Conservation (phyloP, 2,888 invertebrate species). For the Neoscelio sp. region DNA sequence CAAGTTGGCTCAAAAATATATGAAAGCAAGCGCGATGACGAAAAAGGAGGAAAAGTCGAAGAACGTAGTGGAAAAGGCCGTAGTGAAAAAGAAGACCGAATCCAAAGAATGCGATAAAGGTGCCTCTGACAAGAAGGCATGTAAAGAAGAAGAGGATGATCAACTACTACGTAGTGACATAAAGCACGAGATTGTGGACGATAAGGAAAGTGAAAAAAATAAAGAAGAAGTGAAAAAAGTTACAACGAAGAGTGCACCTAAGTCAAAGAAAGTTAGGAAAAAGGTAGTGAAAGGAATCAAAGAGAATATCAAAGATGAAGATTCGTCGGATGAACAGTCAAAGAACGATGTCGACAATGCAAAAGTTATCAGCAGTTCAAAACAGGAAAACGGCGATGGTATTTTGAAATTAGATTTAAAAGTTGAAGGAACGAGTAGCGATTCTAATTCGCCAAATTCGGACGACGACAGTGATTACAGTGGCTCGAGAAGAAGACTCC, state of each 20-base stretch:
- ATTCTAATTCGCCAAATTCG: conserved; percentile 69
- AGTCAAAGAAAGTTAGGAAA: conserved; percentile 73
- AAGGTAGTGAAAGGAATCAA: conserved; percentile 72
- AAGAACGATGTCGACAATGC: conserved; percentile 69
- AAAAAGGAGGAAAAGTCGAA: conserved; percentile 77
- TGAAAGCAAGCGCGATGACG: conserved; percentile 72
- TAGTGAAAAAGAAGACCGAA: conserved; percentile 76
- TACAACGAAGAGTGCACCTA: conserved; percentile 67
- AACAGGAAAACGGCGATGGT: conserved; percentile 72
- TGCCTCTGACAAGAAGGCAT: conserved; percentile 69
- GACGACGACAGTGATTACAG: conserved; percentile 81
- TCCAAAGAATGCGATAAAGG: conserved; percentile 74
- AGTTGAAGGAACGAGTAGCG: conserved; percentile 69
- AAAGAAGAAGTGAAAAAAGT: conserved; percentile 74
- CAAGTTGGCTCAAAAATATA: conserved; percentile 76
- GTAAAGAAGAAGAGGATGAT: conserved; percentile 70
- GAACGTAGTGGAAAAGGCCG: conserved; percentile 75
- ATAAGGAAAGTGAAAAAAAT: conserved; percentile 69
- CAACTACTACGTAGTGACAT: conserved; percentile 71
- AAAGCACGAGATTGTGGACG: conserved; percentile 78
- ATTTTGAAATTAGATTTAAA: conserved; percentile 73
- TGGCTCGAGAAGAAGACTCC: conserved; percentile 81
- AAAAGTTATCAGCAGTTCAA: conserved; percentile 67
- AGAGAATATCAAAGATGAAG: conserved; percentile 73
- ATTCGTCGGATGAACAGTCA: conserved; percentile 73